These are phyloP conservation scores for Adoxophyes honmai DNA, from an alignment of 1,140 invertebrate genomes.

Conservation along the genomic window DNA sequence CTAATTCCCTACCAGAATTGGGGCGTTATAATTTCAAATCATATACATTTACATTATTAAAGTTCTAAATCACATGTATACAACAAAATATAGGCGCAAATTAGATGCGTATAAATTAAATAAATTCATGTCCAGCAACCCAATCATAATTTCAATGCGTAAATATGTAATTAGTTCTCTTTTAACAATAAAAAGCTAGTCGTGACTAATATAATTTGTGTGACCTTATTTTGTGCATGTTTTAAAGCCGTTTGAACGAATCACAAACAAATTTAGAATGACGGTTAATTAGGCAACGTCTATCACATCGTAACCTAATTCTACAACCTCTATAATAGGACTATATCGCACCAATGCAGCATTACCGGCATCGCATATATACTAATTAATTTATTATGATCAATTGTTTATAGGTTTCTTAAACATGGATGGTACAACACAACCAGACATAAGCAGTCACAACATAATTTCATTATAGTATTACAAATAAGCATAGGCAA, in stretches of 20 bases:
- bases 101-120: no score
- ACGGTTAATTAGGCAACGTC: constrained; percentile 36
- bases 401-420: constrained; percentile 17
- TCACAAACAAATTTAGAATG: constrained; percentile 20
- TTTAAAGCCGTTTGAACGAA: constrained; percentile 45
- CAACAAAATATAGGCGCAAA: background rate
- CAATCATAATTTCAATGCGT: no score
- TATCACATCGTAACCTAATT: constrained; percentile 42
- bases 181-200: background rate
- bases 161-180: no score
- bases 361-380: constrained; percentile 7
- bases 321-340: constrained; percentile 26
- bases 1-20: no score
- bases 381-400: constrained; percentile 25
- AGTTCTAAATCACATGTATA: constrained; percentile 1
- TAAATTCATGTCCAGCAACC: no score
- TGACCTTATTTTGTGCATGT: constrained; percentile 52
- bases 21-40: no score
- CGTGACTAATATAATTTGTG: constrained; percentile 27
- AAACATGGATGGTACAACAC: constrained; percentile 45
- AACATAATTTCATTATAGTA: constrained; percentile 23
- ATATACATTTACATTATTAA: background rate
- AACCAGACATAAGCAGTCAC: constrained; percentile 35
- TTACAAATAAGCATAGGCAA: constrained; percentile 5
- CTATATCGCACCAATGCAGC: background rate